Conservation (phyloP, 2,113 vertebrate genomes). For the Amphiprion ocellaris region DNA sequence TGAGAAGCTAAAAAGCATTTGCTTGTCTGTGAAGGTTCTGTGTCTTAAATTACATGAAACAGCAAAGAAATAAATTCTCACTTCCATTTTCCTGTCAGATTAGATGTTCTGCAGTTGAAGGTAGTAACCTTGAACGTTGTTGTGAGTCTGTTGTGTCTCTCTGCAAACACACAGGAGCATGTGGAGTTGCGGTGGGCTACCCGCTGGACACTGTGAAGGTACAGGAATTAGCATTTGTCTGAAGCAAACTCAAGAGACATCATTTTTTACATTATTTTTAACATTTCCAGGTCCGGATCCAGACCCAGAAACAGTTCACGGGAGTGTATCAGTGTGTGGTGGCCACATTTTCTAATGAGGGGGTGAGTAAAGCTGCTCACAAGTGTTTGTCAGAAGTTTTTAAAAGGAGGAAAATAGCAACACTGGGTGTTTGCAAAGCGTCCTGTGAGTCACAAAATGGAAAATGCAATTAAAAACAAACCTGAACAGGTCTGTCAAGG, state of each 20-base stretch:
- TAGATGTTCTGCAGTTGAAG: neutral
- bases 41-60: neutral
- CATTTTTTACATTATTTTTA: neutral
- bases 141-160: conserved; percentile 21
- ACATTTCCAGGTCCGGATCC: conserved; percentile 72
- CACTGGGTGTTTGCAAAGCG: neutral
- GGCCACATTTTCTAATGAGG: conserved; percentile 76
- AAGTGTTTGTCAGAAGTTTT: too few relatives aligned
- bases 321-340: conserved; percentile 74
- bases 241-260: neutral
- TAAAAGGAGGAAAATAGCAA: too few relatives aligned
- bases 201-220: conserved; percentile 81
- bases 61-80: neutral
- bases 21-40: neutral
- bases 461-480: neutral
- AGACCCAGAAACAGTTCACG: conserved; percentile 79
- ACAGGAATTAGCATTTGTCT: neutral
- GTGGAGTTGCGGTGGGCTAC: conserved; percentile 78
- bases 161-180: conserved; percentile 68
- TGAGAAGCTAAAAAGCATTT: too few relatives aligned
- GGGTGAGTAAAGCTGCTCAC: conserved; percentile 52
- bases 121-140: neutral
- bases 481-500: too few relatives aligned
- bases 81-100: neutral
- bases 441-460: neutral